Evolutionary conservation across 2,797 vertebrate genomes (phyloP).

Genomic region (Geotrypetes seraphini): DNA sequence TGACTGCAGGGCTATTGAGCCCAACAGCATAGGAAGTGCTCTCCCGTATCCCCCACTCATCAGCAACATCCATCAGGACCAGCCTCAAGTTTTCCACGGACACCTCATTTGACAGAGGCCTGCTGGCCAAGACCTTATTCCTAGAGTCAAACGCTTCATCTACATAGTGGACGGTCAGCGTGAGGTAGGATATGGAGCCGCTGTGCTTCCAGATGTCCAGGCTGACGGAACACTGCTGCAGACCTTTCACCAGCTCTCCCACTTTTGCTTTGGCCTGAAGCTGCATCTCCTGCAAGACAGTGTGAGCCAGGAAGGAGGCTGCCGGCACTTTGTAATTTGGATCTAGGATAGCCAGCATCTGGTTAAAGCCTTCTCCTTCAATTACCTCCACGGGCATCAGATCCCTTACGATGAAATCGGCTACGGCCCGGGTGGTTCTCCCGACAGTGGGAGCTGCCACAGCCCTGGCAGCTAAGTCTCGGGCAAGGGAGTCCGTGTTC

Average conservation of each 20-base stretch:
- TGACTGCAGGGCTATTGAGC: background rate
- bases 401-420: conserved; percentile 47
- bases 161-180: conserved; percentile 52
- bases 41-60: conserved; percentile 49
- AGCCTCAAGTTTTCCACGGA: conserved; percentile 8
- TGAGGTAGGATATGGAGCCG: conserved; percentile 33
- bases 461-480: background rate
- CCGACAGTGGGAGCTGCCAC: background rate
- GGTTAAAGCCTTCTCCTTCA: conserved; percentile 49
- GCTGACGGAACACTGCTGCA: conserved; percentile 40
- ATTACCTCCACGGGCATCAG: conserved; percentile 39
- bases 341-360: conserved; percentile 42
- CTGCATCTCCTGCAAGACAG: conserved; percentile 43
- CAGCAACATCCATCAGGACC: conserved; percentile 30
- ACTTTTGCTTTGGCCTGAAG: conserved; percentile 28
- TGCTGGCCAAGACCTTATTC: conserved; percentile 37
- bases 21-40: conserved; percentile 20
- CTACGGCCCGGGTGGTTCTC: conserved; percentile 32
- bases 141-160: conserved; percentile 39
- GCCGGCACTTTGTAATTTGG: conserved; percentile 47
- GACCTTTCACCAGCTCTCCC: conserved; percentile 23
- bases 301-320: conserved; percentile 25
- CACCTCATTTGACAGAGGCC: conserved; percentile 12
- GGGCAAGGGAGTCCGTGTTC: background rate
- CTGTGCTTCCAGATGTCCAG: conserved; percentile 49